Conservation (phyloP, 1,140 invertebrate genomes). For the Aphaenogaster rudis region DNA sequence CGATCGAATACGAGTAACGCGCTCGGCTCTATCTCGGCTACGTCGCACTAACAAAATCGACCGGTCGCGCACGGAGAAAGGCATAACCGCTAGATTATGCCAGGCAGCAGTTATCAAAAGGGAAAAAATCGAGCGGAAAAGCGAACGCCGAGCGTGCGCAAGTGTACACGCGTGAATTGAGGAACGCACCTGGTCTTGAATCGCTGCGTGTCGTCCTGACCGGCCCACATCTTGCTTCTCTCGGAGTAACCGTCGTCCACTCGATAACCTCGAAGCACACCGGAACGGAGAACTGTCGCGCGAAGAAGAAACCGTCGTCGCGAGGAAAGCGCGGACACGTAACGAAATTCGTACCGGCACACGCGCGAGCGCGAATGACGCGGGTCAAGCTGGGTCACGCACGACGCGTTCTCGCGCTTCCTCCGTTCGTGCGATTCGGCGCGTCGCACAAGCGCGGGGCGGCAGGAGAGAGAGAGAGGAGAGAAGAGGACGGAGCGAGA, state of each 20-base stretch:
- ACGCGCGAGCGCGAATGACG: conserved; percentile 54
- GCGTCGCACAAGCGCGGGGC: background rate
- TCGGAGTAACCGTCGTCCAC: background rate
- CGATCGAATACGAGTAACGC: background rate
- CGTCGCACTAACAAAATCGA: conserved; percentile 1
- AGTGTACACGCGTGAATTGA: background rate
- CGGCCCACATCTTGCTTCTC: conserved; percentile 81
- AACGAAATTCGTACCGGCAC: conserved; percentile 60
- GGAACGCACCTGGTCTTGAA: conserved; percentile 83
- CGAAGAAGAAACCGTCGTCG: background rate
- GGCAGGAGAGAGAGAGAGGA: background rate
- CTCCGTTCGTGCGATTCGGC: conserved; percentile 46
- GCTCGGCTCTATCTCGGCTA: background rate
- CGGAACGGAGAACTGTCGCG: background rate
- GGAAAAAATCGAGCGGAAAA: conserved; percentile 35
- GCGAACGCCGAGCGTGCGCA: too few species aligned
- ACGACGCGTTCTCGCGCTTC: conserved; percentile 31
- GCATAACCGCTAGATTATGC: background rate
- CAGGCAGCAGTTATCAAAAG: background rate
- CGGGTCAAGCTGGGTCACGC: conserved; percentile 72
- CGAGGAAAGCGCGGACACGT: background rate
- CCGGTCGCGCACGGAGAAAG: background rate
- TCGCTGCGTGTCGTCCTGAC: conserved; percentile 82
- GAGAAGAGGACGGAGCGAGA: background rate
- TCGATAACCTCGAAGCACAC: conserved; percentile 38